Evolutionary conservation across 2,113 vertebrate genomes (phyloP), one percentile per base, ranked within the genome.

Genomic region (Setophaga coronata): DNA sequence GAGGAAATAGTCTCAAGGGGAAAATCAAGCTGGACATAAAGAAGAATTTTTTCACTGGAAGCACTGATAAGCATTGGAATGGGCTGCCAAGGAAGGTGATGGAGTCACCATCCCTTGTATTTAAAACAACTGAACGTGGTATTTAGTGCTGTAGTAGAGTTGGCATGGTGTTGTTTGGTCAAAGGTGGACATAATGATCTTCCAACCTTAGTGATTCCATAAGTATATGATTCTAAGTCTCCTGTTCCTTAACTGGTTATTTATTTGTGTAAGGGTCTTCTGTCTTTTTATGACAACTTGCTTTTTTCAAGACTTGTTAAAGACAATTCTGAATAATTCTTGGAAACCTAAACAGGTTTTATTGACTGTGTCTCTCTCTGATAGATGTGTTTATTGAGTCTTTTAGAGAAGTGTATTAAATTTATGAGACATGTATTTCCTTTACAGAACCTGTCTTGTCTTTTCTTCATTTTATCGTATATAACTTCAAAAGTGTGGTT

Each of bases 81-180:
- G 23, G 18, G 10, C 28, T n/a, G 28, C 33, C 2, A 6, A 50
- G 16, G 43, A 51, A 51, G 28, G 19, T n/a, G 19, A 19, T 18
- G 13, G 7, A 81, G 7, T n/a, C 23, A 74, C 17, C 24, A 18
- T 53, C 19, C 18, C 2, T 29, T 0, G 0, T n/a, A 40, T 45
- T 82, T 60, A n/a, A 74, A 40, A 45, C 2, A 45, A 38, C 23
- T 45, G 24, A 29, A 19, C 0, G 0, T n/a, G 12, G 18, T 33
- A n/a, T 5, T 24, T 33, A 18, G 18, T 74, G 65, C n/a, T 17
- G 5, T 38, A 19, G 18, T 61, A 61, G 45, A 61, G 28, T 67
- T 67, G 28, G 6, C 13, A 12, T 29, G 13, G 16, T 45, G 18
- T 36, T 74, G 1, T 67, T 89, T 53, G 29, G 17, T 53, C n/a